Evolutionary conservation across 1,140 invertebrate genomes (phyloP).

Genomic region (Microplitis mediator): DNA sequence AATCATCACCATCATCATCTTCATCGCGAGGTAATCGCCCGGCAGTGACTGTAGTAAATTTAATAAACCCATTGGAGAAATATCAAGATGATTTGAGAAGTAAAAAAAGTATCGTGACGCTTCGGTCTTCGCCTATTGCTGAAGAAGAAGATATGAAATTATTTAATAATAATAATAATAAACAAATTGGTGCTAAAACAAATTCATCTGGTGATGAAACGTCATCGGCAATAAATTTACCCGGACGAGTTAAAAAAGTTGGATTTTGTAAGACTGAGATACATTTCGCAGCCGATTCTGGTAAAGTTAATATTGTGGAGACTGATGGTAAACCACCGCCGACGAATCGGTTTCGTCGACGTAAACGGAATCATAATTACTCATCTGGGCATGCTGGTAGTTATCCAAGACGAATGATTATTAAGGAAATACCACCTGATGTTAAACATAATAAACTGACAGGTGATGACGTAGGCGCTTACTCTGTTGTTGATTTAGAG

Average conservation of each 20-base stretch:
- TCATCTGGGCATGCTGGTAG: background rate
- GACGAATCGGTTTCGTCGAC: conserved; percentile 75
- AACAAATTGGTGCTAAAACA: background rate
- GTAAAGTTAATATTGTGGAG: conserved; percentile 83
- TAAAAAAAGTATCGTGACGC: conserved; percentile 17
- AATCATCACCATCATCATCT: background rate
- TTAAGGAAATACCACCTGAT: background rate
- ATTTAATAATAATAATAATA: background rate
- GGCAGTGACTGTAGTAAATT: conserved; percentile 13
- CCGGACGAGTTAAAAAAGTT: conserved; percentile 68
- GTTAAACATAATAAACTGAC: background rate
- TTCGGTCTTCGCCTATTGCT: background rate
- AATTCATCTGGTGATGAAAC: conserved; percentile 1
- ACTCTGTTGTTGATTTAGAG: conserved; percentile 12
- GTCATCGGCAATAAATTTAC: background rate
- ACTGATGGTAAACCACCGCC: conserved; percentile 84
- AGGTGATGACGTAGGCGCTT: conserved; percentile 3
- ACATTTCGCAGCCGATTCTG: conserved; percentile 83
- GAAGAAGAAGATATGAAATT: background rate
- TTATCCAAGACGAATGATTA: background rate
- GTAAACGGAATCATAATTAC: conserved; percentile 62
- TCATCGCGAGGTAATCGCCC: background rate
- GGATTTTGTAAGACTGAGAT: conserved; percentile 87
- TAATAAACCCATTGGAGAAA: conserved; percentile 15
- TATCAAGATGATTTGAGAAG: background rate